Base-by-base conservation (phyloP, 2,113 vertebrate genomes). In the Leptosomus discolor region DNA sequence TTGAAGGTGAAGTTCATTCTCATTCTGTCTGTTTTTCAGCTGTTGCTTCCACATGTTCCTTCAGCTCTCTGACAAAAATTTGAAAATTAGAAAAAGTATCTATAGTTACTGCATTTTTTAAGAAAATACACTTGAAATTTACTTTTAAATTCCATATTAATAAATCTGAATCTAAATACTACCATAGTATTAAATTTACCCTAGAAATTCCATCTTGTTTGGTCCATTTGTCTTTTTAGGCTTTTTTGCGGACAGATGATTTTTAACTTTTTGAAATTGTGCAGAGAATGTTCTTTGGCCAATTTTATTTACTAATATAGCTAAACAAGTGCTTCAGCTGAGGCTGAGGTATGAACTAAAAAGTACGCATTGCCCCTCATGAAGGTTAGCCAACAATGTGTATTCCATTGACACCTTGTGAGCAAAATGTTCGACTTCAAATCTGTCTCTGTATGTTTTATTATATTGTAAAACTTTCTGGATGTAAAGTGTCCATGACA, bases 301-400 rank as follows among this genome's bases (percentile, higher is more conserved):
- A 36, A 22, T 65, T 71, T 77, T 71, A 32, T 65, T 27, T 46
- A 26, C 5, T 45, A 32, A 39, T 65, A 22, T 18, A 58, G 12
- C 5, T 53, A 65, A 83, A 41, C 4, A 5, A 53, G 24, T 53
- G 21, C 3, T 56, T 83, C 37, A 26, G 36, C 34, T 43, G 54
- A 56, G 11, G 16, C 7, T 74, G 32, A 91, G 26, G 5, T 54
- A 19, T 50, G n/a, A 68, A 45, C 8, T 10, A 68, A 57, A 94
- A 43, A 5, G 1, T 5, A 14, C 3, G 3, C 16, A 12, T 46
- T 73, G 4, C 4, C 24, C 6, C 4, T 61, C 14, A 11, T 30
- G 56, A 88, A 51, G 5, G 17, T 74, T 61, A 69, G 5, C 9
- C n/a, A 54, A 13, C 12, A 60, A 8, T 3, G 5, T 34, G 21